Percentiles rank a stretch among this genome's conserved stretches.
These are phyloP conservation scores for Etia nguti DNA, from an alignment of 2,113 vertebrate species.

Conservation along the genomic window DNA sequence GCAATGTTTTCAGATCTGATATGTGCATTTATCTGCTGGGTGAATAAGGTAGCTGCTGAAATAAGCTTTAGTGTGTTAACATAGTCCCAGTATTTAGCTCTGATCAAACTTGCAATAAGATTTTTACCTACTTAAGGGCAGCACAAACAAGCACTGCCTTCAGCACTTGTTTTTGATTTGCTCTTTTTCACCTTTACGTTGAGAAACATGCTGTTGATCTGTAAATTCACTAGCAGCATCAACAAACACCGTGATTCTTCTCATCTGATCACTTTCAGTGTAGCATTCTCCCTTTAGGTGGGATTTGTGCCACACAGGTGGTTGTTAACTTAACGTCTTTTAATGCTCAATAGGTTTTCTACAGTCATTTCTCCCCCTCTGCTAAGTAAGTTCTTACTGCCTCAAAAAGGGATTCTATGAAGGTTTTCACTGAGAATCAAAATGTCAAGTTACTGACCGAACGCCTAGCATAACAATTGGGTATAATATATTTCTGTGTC, in stretches of 20 bases:
- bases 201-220: background rate
- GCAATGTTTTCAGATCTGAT: background rate
- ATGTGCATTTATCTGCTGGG: background rate
- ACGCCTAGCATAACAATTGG: too few species aligned
- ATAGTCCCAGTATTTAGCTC: background rate
- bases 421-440: too few species aligned
- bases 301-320: background rate
- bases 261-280: background rate
- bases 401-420: too few species aligned
- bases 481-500: too few species aligned
- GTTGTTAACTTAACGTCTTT: background rate
- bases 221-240: background rate
- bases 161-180: background rate
- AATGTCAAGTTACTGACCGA: too few species aligned
- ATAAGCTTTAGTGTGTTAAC: background rate
- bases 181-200: background rate
- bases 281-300: background rate
- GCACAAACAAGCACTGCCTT: background rate
- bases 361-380: too few species aligned
- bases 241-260: background rate
- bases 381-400: too few species aligned
- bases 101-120: rapidly evolving
- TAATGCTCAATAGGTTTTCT: background rate
- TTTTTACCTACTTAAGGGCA: background rate
- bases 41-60: background rate